Conservation (phyloP, 2,888 invertebrate species). For the Cryptops parisi region DNA sequence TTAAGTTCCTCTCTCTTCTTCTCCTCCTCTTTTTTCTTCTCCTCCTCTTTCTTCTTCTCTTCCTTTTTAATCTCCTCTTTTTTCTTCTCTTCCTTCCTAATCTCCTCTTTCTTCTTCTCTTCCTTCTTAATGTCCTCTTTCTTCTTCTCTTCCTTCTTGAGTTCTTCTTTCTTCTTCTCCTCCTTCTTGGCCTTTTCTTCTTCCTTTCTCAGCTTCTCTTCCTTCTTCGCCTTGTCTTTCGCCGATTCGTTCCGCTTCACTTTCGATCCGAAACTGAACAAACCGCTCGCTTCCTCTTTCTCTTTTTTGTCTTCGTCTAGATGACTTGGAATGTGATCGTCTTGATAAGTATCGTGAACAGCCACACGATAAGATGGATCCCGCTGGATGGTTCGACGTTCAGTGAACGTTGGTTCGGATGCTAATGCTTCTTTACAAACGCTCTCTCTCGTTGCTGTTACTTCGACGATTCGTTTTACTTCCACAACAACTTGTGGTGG, state of each 20-base stretch:
- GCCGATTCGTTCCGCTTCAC: too few species aligned
- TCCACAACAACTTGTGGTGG: not conserved
- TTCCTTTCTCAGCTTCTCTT: not conserved
- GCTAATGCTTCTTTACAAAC: too few species aligned
- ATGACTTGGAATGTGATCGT: not conserved
- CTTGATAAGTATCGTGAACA: not conserved
- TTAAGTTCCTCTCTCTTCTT: constrained; percentile 2
- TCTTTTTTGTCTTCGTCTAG: not conserved
- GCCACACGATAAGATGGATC: constrained; percentile 12
- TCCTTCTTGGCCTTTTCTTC: not conserved
- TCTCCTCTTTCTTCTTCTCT: not conserved
- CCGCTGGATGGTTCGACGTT: not conserved
- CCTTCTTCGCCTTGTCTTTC: not conserved
- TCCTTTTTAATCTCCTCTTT: not conserved
- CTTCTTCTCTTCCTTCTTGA: not conserved
- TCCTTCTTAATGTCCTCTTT: not conserved
- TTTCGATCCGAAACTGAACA: constrained; percentile 8
- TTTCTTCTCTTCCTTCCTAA: not conserved
- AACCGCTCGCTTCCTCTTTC: constrained; percentile 4
- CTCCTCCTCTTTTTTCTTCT: constrained; percentile 4
- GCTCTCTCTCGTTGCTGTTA: too few species aligned
- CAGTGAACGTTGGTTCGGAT: not conserved
- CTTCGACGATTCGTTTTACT: too few species aligned
- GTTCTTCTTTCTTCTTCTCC: not conserved
- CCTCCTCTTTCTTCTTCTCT: not conserved